These are phyloP conservation scores for Sicus ferrugineus DNA, from an alignment of 2,888 invertebrate genomes.

Conservation along the genomic window DNA sequence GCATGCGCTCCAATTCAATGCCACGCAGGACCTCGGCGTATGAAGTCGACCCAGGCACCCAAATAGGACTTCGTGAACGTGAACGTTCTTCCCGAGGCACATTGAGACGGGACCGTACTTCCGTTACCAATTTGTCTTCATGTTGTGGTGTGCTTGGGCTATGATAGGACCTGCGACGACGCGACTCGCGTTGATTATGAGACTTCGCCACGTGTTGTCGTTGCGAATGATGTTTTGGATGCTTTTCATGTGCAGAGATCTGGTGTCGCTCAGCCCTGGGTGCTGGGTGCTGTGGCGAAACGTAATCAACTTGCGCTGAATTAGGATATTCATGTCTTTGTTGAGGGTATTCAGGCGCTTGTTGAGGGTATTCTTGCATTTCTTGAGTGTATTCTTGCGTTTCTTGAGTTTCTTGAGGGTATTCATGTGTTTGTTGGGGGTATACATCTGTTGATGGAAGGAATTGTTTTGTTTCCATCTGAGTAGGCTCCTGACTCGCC, in stretches of 20 bases:
- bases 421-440: no score
- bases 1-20: conserved; percentile 58
- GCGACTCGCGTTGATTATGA: conserved; percentile 40
- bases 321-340: neutral
- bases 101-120: conserved; percentile 45
- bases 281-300: neutral
- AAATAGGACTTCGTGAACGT: conserved; percentile 77
- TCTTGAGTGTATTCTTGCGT: no score
- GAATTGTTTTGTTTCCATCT: neutral
- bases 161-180: conserved; percentile 52
- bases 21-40: conserved; percentile 84
- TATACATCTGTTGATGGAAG: neutral
- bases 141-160: neutral
- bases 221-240: conserved; percentile 34
- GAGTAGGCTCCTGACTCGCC: conserved; percentile 5
- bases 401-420: no score
- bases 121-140: neutral
- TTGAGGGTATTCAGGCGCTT: no score
- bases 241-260: conserved; percentile 36
- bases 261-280: conserved; percentile 10
- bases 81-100: conserved; percentile 56
- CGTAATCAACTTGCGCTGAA: neutral
- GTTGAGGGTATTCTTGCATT: no score
- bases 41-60: conserved; percentile 77
- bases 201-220: conserved; percentile 31